Base-by-base conservation (phyloP, 2,113 vertebrate genomes). In the Toxotes chatareus region DNA sequence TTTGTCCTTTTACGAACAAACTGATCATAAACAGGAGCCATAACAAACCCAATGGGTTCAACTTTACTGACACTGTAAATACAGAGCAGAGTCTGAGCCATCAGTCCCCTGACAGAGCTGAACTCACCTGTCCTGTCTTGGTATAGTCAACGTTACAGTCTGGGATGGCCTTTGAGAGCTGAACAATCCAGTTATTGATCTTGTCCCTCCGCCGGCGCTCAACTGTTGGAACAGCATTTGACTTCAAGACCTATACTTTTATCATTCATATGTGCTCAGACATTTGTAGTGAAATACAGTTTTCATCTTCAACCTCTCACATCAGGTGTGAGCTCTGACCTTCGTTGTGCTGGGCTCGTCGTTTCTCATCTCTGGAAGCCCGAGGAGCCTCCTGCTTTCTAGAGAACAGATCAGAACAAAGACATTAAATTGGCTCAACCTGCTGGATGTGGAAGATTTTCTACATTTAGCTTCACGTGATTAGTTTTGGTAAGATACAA, bases 181-280 rank as follows among this genome's bases (percentile, higher is more conserved):
- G 97, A 81, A 99, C 97, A 0, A 99, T 99, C 97, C 97, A 98
- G 92, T 99, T 99, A 91, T 99, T 98, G 77, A 99, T 99, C 89
- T 99, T 98, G 92, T 99, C 97, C 62, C 97, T 83, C 73, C 97
- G 96, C 31, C 97, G 93, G 31, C 97, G 96, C 86, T 98, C 97
- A 87, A 99, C 97, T 99, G 85, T 62, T 12, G 64, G 62, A 72
- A 51, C 4, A 27, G 64, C 21, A 36, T 31, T 23, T 34, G 0
- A n/a, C 14, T 56, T 13, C 23, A 5, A 51, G 23, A 9, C 7
- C 19, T 1, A 12, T 4, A 0, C 38, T 61, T 10, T 11, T 31
- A 40, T 67, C 23, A 19, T 3, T 31, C 27, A 19, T 2, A 40
- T 10, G 12, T 11, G 16, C 19, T 57, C 16, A 8, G 19, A 1